Evolutionary conservation across 2,797 vertebrate genomes (phyloP), one percentile per base, ranked within the genome.

Genomic region (Bryconaethiops microstoma): DNA sequence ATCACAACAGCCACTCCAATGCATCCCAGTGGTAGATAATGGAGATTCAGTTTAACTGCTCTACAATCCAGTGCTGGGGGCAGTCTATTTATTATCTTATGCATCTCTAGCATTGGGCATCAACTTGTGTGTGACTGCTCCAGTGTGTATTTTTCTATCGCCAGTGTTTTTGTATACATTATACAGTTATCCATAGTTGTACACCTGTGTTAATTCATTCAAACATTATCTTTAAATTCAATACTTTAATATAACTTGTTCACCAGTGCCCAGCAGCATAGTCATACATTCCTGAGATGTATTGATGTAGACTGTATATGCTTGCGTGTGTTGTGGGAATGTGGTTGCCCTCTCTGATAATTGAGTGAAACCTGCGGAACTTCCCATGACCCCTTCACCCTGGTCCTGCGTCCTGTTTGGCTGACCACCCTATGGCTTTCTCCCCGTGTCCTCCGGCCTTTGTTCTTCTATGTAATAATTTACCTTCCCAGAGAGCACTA

Each of bases 361-460:
- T 63, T 69, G 68, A 29, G 55, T 12, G 29, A 77, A 86, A 84
- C 78, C 63, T 85, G 74, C 12, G 0, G 60, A 76, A 80, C 70
- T 84, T 74, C 65, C 55, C 69, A 79, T 48, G 73, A 82, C 79
- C 74, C 57, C 40, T 42, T 68, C 71, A 78, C 64, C 60, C 48
- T 78, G 81, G 76, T 78, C 74, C 39, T 70, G 57, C 73, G 65
- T 86, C 74, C 70, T 86, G 82, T 86, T 81, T 79, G 81, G 59
- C 78, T 76, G 65, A 14, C 54, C 76, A 45, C 72, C 74, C 64
- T 42, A 23, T 25, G 39, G 50, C 48, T 52, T 57, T 74, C 78
- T 72, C 60, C 19, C 10, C 9, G 60, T 50, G 54, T 69, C n/a
- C 39, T 74, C 55, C 59, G 57, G 57, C 60, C 79, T 40, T 73